Percentiles rank a stretch among this genome's conserved stretches.
Evolutionary conservation across 2,797 vertebrate species (phyloP).

Genomic region (Parauchenoglanis ngamensis): DNA sequence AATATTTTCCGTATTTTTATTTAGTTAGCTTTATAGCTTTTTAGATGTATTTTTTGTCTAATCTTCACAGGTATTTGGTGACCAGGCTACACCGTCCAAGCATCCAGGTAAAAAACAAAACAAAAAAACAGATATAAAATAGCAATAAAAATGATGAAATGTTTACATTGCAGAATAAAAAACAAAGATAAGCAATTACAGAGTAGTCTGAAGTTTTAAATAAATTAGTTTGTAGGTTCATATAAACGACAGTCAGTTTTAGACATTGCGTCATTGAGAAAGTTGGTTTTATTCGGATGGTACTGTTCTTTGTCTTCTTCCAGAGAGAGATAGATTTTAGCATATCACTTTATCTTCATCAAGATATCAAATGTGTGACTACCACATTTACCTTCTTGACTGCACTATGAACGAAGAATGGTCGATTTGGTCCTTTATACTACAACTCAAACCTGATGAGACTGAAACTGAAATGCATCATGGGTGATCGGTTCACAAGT

Average conservation of each 20-base stretch:
- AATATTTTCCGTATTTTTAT: not conserved
- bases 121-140: not conserved
- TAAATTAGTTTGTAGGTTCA: not conserved
- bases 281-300: not conserved
- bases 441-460: not conserved
- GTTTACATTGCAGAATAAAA: not conserved
- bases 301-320: not conserved
- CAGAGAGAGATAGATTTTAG: not conserved
- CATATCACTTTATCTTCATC: not conserved
- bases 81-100: slow-evolving; percentile 64
- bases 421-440: not conserved
- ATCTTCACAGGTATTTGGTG: slow-evolving; percentile 71
- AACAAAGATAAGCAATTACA: not conserved
- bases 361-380: not conserved
- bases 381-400: no score
- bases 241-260: no score
- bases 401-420: not conserved
- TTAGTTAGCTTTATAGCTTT: not conserved
- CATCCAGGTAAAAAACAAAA: slow-evolving; percentile 74
- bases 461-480: no score
- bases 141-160: not conserved
- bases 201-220: not conserved
- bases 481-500: no score
- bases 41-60: slow-evolving; percentile 5
- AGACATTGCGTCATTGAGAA: not conserved